These are phyloP conservation scores for Drosophila malerkotliana DNA, from an alignment of 1,140 invertebrate species.

Conservation along the genomic window DNA sequence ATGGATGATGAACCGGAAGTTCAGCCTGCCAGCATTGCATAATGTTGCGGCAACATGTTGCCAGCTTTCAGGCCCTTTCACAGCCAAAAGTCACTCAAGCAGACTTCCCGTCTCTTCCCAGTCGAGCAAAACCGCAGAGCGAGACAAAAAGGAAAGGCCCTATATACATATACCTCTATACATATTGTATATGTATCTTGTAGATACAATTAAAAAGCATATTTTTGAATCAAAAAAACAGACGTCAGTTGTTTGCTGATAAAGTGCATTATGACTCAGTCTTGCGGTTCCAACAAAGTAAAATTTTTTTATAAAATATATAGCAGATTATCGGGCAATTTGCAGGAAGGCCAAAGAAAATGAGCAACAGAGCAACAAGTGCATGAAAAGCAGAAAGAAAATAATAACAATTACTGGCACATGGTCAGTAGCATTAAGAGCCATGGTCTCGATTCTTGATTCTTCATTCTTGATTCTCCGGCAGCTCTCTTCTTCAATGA, in stretches of 20 bases:
- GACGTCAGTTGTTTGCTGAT: conserved; percentile 6
- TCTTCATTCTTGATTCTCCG: conserved; percentile 5
- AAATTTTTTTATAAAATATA: conserved; percentile 1
- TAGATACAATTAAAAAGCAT: no score
- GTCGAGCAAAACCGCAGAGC: conserved; percentile 57
- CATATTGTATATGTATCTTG: no score
- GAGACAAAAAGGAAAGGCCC: conserved; percentile 26
- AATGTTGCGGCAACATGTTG: conserved; percentile 49
- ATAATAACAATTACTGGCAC: conserved; percentile 57
- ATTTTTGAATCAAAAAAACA: not conserved
- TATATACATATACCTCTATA: no score
- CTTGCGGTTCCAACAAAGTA: conserved; percentile 23
- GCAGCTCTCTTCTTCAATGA: conserved; percentile 55
- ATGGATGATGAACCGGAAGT: conserved; percentile 1
- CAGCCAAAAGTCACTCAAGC: conserved; percentile 53
- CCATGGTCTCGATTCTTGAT: conserved; percentile 52
- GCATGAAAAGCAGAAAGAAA: conserved; percentile 36
- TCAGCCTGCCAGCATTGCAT: not conserved
- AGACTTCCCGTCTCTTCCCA: conserved; percentile 72
- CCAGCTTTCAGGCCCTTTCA: conserved; percentile 17
- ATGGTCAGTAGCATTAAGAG: conserved; percentile 48
- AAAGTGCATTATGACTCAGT: conserved; percentile 37
- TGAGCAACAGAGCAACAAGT: conserved; percentile 71
- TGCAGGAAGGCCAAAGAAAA: conserved; percentile 54
- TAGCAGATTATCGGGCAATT: conserved; percentile 41